A percentile compares a stretch with the other conserved stretches of the same genome.
Evolutionary conservation across 2,113 vertebrate genomes (phyloP).

Genomic region (Tachycineta bicolor): DNA sequence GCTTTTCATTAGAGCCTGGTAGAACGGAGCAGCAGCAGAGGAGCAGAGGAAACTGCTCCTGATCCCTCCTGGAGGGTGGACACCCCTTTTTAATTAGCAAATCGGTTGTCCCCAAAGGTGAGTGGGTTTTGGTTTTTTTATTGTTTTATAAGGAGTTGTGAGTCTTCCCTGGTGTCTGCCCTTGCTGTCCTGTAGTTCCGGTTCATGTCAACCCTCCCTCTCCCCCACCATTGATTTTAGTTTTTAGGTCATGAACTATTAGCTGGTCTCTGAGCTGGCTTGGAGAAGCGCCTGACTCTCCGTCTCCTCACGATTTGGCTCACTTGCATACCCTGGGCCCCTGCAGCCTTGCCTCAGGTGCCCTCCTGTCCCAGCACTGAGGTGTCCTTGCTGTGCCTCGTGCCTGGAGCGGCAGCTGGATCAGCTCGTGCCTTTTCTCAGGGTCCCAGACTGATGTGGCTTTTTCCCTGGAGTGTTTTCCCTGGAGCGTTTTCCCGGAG

Average conservation of each 20-base stretch:
- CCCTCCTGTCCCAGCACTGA: fast-evolving
- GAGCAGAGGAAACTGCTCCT: neutral
- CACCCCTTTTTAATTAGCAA: constrained; percentile 6
- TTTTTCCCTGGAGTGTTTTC: neutral
- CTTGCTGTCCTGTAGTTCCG: neutral
- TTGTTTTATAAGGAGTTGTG: neutral
- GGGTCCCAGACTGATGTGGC: neutral
- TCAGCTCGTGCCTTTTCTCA: constrained; percentile 35
- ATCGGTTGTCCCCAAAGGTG: constrained; percentile 22
- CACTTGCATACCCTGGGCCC: neutral
- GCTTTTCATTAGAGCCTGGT: constrained; percentile 62
- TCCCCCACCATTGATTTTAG: neutral
- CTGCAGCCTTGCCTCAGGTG: neutral
- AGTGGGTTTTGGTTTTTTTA: neutral
- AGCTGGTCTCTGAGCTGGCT: neutral
- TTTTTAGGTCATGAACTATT: neutral
- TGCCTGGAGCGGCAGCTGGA: neutral
- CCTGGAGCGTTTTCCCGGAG: neutral
- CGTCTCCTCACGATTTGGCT: neutral
- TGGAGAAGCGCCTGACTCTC: neutral
- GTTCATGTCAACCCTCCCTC: neutral
- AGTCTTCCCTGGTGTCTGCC: neutral
- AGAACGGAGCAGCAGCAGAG: neutral
- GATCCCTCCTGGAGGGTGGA: neutral
- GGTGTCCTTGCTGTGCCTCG: neutral